These are phyloP conservation scores for Brenthis hecate DNA, from an alignment of 2,888 invertebrate genomes.

Conservation along the genomic window DNA sequence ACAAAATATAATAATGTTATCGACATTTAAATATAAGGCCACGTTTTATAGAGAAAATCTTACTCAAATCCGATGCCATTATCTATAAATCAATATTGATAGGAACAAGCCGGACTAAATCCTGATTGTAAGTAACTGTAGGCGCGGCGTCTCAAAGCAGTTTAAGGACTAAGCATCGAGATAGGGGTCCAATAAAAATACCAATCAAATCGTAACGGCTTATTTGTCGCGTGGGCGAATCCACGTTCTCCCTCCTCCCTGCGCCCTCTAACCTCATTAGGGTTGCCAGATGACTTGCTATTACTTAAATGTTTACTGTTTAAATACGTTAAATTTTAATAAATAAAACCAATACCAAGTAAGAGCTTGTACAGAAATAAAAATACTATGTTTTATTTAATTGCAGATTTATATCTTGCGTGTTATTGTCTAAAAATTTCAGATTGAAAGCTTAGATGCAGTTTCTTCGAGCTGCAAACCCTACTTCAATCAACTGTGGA, in stretches of 20 bases:
- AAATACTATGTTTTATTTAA: too few relatives aligned
- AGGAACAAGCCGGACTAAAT: not conserved
- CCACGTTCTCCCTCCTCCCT: constrained; percentile 18
- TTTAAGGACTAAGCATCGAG: constrained; percentile 10
- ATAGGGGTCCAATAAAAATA: constrained; percentile 19
- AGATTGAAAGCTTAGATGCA: too few relatives aligned
- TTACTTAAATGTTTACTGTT: too few relatives aligned
- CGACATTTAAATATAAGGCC: too few relatives aligned
- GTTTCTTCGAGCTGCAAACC: not conserved
- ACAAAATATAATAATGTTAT: too few relatives aligned
- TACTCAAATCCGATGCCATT: not conserved
- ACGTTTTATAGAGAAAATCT: too few relatives aligned
- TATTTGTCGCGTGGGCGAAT: constrained; percentile 18
- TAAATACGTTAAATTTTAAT: too few relatives aligned
- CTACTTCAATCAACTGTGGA: constrained; percentile 7
- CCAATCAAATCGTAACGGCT: constrained; percentile 21
- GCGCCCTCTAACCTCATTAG: not conserved
- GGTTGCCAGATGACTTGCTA: not conserved
- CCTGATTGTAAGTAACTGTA: not conserved
- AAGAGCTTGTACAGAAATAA: too few relatives aligned
- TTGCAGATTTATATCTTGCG: too few relatives aligned
- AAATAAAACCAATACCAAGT: too few relatives aligned
- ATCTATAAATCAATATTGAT: constrained; percentile 11
- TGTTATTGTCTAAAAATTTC: too few relatives aligned
- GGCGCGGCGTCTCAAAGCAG: constrained; percentile 5